Percentiles rank a stretch among this genome's conserved stretches.
Evolutionary conservation across 35 echinoderm and acorn worm species (phyloP).

Genomic region (Apostichopus parvimensis): DNA sequence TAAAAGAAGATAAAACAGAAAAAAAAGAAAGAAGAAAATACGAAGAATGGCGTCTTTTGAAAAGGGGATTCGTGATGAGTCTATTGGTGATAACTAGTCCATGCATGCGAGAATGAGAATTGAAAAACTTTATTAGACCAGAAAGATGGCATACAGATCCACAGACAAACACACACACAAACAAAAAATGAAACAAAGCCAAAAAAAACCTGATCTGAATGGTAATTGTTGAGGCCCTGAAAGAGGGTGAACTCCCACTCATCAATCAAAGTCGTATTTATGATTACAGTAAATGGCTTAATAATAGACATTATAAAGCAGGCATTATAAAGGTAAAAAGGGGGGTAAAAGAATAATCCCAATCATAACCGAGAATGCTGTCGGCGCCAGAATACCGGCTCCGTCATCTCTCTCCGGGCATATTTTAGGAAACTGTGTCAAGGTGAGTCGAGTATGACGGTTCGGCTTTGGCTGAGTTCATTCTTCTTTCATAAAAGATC

Average conservation of each 20-base stretch:
- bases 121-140: not conserved
- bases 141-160: not conserved
- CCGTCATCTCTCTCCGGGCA: not conserved
- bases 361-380: not conserved
- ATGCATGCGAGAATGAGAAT: not conserved
- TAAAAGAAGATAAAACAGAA: not conserved
- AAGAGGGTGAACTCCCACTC: not conserved
- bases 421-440: conserved; percentile 1
- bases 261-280: not conserved
- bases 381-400: not conserved
- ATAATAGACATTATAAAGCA: not conserved
- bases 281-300: not conserved
- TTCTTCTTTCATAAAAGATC: too few relatives aligned
- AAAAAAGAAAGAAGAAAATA: not conserved
- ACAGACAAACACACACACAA: not conserved
- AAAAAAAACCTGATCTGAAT: not conserved
- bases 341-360: not conserved
- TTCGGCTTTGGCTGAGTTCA: too few relatives aligned
- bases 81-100: not conserved
- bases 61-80: not conserved
- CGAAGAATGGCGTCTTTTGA: not conserved
- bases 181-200: not conserved
- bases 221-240: not conserved
- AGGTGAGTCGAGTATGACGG: not conserved
- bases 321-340: not conserved